A percentile compares a stretch with the other conserved stretches of the same genome.
These are phyloP conservation scores for Ceratotherium simum DNA, from an alignment of 2,113 vertebrate species.

Conservation along the genomic window DNA sequence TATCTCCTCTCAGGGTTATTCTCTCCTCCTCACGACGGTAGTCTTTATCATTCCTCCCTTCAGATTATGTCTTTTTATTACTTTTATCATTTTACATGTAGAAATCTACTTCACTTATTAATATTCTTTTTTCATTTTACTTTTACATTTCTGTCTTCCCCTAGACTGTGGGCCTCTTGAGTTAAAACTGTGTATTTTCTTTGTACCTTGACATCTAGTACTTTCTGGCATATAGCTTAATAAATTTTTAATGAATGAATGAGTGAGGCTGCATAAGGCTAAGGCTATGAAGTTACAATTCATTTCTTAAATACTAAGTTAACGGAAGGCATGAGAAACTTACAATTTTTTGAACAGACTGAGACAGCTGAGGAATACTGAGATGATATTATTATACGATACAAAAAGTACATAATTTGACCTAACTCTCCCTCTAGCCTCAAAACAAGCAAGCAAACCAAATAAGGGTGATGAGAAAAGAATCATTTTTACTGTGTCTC, in stretches of 20 bases:
- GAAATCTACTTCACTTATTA: not conserved
- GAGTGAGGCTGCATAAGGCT: not conserved
- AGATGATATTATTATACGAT: too few relatives aligned
- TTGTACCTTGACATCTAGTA: not conserved
- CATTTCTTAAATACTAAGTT: not conserved
- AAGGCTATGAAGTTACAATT: not conserved
- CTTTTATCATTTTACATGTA: not conserved
- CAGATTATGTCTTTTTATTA: not conserved
- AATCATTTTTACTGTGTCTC: not conserved
- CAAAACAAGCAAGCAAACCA: not conserved
- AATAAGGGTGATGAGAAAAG: not conserved
- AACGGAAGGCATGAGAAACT: not conserved
- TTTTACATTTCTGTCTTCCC: not conserved
- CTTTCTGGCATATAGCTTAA: not conserved
- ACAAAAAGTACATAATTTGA: not conserved
- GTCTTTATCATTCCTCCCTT: not conserved
- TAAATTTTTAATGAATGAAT: not conserved
- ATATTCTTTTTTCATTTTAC: not conserved
- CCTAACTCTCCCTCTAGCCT: accelerated
- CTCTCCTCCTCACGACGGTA: not conserved
- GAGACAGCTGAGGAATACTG: not conserved
- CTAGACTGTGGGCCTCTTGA: not conserved
- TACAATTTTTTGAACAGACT: not conserved
- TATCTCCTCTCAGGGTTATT: accelerated
- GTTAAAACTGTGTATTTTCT: not conserved